Base-by-base conservation (phyloP, 2,888 invertebrate species). In the Escarpia spicata region DNA sequence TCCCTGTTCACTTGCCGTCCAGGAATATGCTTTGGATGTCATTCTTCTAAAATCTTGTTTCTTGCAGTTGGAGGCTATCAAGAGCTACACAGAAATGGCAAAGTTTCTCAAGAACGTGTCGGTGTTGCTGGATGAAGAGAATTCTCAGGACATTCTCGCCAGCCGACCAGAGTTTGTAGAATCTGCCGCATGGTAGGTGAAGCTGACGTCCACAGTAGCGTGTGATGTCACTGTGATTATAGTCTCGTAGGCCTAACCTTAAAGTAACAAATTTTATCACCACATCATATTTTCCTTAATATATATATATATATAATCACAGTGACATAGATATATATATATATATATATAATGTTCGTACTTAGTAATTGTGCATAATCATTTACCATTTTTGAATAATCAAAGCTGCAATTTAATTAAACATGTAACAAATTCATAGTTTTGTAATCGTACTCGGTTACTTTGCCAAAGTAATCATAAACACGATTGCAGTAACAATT, bases 91-190 rank as follows among this genome's bases (percentile, higher is more conserved):
- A 75, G 75, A 75, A 75, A 75, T 75, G 75, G 75, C 75, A 3
- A 75, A 26, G 75, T 26, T 75, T 75, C 75, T 75, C 75, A 75
- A 75, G 75, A 75, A 75, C 19, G 26, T 75, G 2, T 75, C 75
- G 0, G 26, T 19, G 26, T 75, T 26, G 26, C 75, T 75, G 75
- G 75, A 75, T 75, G 75, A 75, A 75, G 26, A 75, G 19, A 75
- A 75, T n/a, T 75, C 75, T 3, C 75, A 26, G 6, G 75, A 75
- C 75, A 75, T 75, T 75, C 75, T 75, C 4, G 75, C 75, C 19
- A 75, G 75, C 75, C n/a, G 75, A 75, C 75, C 75, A 75, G 75
- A 75, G 75, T 75, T 75, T 75, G 75, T 75, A 75, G 75, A 75
- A 75, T 75, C 75, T 75, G 75, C 75, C 6, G 75, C 75, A 6